phyloP scores from a whole-genome alignment of 2,888 invertebrate species.

The Eumerus sabulonum region DNA sequence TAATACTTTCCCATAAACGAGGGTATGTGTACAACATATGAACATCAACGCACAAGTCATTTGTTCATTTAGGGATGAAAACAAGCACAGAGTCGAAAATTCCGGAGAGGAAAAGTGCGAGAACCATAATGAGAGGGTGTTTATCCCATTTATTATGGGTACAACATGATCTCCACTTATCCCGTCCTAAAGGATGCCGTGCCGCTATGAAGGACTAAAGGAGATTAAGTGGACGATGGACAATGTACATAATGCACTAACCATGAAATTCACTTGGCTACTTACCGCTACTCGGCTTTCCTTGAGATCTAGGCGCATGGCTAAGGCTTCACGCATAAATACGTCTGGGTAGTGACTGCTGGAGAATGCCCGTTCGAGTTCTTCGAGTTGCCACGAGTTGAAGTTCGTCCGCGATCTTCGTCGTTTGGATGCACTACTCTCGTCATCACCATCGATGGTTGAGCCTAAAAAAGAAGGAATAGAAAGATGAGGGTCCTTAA shows the following conservation, averaged over 20 bases:
- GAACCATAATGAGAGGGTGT: conserved; percentile 55
- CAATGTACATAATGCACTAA: no score
- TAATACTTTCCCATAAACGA: conserved; percentile 17
- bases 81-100: conserved; percentile 16
- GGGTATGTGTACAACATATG: neutral
- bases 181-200: conserved; percentile 31
- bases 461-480: conserved; percentile 77
- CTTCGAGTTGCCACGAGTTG: conserved; percentile 94
- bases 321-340: conserved; percentile 99
- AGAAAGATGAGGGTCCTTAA: no score
- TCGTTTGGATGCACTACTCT: conserved; percentile 86
- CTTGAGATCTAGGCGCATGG: conserved; percentile 96
- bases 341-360: conserved; percentile 95
- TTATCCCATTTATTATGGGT: conserved; percentile 58
- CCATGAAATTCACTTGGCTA: conserved; percentile 29
- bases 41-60: conserved; percentile 20
- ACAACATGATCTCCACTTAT: conserved; percentile 55
- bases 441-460: conserved; percentile 85
- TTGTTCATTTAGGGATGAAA: conserved; percentile 34
- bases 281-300: conserved; percentile 99
- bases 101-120: conserved; percentile 46
- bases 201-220: no score
- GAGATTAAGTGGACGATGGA: no score
- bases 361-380: conserved; percentile 96
- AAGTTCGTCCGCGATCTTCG: conserved; percentile 96